Conservation (phyloP, 2,113 vertebrate species). For the Xiphorhynchus elegans region DNA sequence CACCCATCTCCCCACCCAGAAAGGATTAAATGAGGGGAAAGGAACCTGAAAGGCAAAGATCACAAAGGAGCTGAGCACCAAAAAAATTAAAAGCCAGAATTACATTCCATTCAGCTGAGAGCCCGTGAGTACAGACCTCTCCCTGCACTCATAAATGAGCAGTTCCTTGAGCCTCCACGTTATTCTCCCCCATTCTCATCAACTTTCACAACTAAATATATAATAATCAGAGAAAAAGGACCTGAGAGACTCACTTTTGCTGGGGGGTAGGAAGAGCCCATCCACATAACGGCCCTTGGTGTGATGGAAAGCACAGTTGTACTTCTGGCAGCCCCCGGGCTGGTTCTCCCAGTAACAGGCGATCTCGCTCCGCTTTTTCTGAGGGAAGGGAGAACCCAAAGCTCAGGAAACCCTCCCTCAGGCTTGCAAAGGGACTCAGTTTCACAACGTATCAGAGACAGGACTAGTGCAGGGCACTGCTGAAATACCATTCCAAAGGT, state of each 20-base stretch:
- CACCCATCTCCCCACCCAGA: background rate
- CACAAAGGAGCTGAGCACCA: background rate
- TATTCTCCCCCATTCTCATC: background rate
- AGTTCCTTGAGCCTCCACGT: accelerated
- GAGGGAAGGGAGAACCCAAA: background rate
- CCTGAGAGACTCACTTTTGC: constrained; percentile 79
- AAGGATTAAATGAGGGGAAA: background rate
- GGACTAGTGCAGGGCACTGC: background rate
- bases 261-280: constrained; percentile 84
- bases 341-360: constrained; percentile 98
- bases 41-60: background rate
- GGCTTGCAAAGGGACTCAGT: accelerated
- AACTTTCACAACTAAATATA: background rate
- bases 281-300: constrained; percentile 85
- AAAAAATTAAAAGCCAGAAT: background rate
- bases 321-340: constrained; percentile 89
- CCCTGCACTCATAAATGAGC: background rate
- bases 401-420: accelerated
- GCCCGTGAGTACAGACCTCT: background rate
- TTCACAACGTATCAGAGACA: accelerated
- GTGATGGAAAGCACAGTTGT: constrained; percentile 93
- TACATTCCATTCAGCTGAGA: background rate
- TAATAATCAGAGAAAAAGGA: background rate
- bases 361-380: constrained; percentile 95
- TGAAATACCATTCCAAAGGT: background rate